A percentile compares a stretch with the other conserved stretches of the same genome.
phyloP scores from a whole-genome alignment of 2,797 vertebrate species.

The Erethizon dorsatum region DNA sequence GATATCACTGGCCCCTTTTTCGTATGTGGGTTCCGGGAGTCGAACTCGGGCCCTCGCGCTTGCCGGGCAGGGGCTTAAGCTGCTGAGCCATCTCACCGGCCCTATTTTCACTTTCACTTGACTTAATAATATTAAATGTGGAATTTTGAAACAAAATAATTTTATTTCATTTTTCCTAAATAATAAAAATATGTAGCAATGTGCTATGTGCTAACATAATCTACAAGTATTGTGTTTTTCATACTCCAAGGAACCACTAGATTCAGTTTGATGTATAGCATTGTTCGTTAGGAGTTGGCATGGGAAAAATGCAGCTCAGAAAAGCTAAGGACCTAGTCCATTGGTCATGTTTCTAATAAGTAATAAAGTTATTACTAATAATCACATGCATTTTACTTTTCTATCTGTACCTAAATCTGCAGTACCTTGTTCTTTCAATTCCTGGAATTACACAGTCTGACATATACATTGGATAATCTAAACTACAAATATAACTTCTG shows the following conservation, averaged over 20 bases:
- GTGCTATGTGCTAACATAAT: not conserved
- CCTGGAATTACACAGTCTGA: not conserved
- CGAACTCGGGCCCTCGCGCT: too few species aligned
- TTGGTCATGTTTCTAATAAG: not conserved
- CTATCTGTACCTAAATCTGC: not conserved
- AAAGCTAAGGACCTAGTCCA: not conserved
- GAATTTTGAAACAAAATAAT: not conserved
- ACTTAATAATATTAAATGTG: not conserved
- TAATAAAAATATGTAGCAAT: not conserved
- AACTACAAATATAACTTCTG: not conserved
- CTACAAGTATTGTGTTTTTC: not conserved
- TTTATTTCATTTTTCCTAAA: not conserved
- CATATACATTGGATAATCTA: not conserved
- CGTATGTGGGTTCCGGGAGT: too few species aligned
- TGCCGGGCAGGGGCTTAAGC: too few species aligned
- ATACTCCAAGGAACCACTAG: not conserved
- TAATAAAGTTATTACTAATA: not conserved
- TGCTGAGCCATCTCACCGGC: too few species aligned
- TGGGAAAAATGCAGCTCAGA: not conserved
- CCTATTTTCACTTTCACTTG: not conserved
- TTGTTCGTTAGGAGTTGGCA: not conserved
- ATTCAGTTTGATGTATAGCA: not conserved
- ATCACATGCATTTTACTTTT: not conserved
- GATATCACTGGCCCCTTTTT: too few species aligned
- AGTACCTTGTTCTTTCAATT: not conserved